Conservation (phyloP, 2,888 invertebrate genomes). For the Congeria kusceri region DNA sequence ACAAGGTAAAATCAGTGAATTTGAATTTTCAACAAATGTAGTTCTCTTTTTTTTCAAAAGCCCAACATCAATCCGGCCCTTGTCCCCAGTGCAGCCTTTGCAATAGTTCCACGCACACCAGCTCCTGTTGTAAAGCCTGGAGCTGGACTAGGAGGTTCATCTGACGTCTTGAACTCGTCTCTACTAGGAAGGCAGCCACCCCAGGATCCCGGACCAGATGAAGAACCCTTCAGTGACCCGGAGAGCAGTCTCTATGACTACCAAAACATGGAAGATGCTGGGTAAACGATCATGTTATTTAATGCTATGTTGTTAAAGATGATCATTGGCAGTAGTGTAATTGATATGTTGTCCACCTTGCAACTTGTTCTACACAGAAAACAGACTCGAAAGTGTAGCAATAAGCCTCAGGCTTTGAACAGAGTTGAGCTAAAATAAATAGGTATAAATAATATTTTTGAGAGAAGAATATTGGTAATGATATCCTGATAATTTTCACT, state of each 20-base stretch:
- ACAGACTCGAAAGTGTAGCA: too few relatives aligned
- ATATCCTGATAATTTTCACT: too few relatives aligned
- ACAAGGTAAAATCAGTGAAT: too few relatives aligned
- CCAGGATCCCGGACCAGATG: conserved; percentile 54
- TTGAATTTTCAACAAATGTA: not conserved
- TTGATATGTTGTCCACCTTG: too few relatives aligned
- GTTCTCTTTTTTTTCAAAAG: conserved; percentile 47
- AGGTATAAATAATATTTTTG: too few relatives aligned
- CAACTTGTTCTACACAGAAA: too few relatives aligned
- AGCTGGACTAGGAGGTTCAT: conserved; percentile 65
- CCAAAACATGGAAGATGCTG: conserved; percentile 80
- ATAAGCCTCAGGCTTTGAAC: too few relatives aligned
- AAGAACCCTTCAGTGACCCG: conserved; percentile 80
- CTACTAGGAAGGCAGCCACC: conserved; percentile 63
- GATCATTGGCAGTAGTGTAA: too few relatives aligned
- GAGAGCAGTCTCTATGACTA: conserved; percentile 83
- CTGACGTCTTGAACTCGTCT: conserved; percentile 70
- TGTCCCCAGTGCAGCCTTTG: conserved; percentile 76
- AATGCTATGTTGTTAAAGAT: not conserved
- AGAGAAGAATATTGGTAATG: too few relatives aligned
- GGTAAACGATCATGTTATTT: conserved; percentile 58
- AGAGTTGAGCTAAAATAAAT: too few relatives aligned
- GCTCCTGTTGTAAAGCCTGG: conserved; percentile 67
- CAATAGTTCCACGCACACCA: conserved; percentile 77
- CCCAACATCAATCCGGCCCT: conserved; percentile 77